phyloP scores from a whole-genome alignment of 2,113 vertebrate genomes.

The Neogale vison region DNA sequence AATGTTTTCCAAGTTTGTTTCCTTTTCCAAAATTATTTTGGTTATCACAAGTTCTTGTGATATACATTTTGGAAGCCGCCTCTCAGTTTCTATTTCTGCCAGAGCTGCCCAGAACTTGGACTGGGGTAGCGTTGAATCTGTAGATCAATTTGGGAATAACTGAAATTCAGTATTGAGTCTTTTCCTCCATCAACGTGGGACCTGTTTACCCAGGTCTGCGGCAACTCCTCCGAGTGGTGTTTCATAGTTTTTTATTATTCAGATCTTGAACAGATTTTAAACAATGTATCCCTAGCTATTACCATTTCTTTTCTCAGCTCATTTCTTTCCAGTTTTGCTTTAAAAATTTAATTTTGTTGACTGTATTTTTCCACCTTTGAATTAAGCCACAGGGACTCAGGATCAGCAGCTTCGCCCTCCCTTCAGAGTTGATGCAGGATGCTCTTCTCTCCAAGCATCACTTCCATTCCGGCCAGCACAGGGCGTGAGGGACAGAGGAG shows the following conservation, averaged over 20 bases:
- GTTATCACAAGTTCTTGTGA: not conserved
- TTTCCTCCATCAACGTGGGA: too few relatives aligned
- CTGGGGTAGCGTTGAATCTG: not conserved
- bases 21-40: not conserved
- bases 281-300: not conserved
- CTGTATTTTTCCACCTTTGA: conserved; percentile 86
- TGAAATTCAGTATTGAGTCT: not conserved
- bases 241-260: not conserved
- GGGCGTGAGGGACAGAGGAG: conserved; percentile 70
- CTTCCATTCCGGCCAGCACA: conserved; percentile 75
- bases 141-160: not conserved
- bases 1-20: not conserved
- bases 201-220: not conserved
- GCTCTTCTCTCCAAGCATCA: conserved; percentile 74
- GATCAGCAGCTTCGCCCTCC: conserved; percentile 75
- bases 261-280: not conserved
- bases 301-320: not conserved
- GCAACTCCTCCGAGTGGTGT: not conserved
- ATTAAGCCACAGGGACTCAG: conserved; percentile 88
- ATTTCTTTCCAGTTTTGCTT: conserved; percentile 87
- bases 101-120: not conserved
- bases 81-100: not conserved
- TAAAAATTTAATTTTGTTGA: conserved; percentile 84
- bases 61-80: not conserved
- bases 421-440: conserved; percentile 76